Conservation (phyloP, 1,140 invertebrate species). For the Orchestia grillus region DNA sequence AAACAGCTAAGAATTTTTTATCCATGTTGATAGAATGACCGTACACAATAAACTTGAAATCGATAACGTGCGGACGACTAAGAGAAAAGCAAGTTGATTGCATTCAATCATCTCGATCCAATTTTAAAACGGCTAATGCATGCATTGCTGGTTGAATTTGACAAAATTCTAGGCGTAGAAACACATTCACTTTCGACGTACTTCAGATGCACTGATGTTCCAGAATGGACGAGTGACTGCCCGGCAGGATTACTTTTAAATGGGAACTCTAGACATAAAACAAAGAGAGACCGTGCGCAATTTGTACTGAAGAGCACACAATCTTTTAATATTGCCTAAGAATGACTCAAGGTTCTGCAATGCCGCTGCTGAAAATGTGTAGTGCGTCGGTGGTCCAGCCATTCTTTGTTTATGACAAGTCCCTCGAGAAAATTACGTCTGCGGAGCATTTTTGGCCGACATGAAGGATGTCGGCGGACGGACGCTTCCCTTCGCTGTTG, state of each 20-base stretch:
- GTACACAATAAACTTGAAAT: neutral
- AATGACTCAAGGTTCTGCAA: constrained; percentile 35
- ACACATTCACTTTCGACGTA: neutral
- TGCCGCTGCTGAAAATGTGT: constrained; percentile 44
- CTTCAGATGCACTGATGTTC: neutral
- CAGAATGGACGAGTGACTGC: neutral
- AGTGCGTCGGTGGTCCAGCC: constrained; percentile 34
- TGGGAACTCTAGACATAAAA: neutral
- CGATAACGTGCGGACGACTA: neutral
- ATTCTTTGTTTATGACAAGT: constrained; percentile 56
- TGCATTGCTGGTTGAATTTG: neutral
- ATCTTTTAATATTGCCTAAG: constrained; percentile 50
- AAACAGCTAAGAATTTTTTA: neutral
- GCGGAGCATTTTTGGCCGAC: constrained; percentile 15
- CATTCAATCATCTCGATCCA: neutral
- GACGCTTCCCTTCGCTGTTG: neutral
- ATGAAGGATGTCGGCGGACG: neutral
- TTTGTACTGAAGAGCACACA: constrained; percentile 36
- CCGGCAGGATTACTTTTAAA: neutral
- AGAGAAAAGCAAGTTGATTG: neutral
- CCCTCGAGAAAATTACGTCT: constrained; percentile 41
- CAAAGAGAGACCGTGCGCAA: neutral
- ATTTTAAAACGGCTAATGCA: neutral
- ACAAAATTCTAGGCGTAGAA: neutral
- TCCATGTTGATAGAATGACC: neutral